Base-by-base conservation (phyloP, 2,888 invertebrate species). In the Synergus umbraculus region DNA sequence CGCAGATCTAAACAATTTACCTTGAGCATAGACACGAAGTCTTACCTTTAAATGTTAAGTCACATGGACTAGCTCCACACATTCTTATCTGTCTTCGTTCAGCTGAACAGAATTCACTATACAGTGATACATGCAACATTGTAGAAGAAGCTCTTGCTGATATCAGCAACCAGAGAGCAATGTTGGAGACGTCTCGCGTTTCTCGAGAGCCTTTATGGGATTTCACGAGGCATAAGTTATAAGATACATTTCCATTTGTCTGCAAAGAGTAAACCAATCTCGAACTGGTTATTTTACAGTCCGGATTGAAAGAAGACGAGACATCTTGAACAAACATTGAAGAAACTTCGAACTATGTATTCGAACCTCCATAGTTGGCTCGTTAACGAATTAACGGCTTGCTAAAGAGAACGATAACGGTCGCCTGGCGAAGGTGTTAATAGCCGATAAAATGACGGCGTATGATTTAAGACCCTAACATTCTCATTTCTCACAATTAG, bases 321-420 rank as follows among this genome's bases (percentile, higher is more conserved):
- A 73, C 37, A 37, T 46, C 29, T 73, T 73, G 69, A 54, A 54
- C 54, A 29, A 73, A 73, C 73, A 41, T 73, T 69, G 46, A 15
- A 73, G 73, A 73, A 66, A 73, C 54, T 54, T 54, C 54, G 54
- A 37, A 69, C 49, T 46, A 69, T 29, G 29, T 29, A 29, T 29
- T 58, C 41, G 54, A 54, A 73, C 15, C 41, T 41, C 73, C 41
- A 29, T 54, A 49, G 76, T 76, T 76, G 78, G 78, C 79, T 83
- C 76, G 79, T 83, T 85, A 83, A 82, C 78, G 76, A 79, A 85
- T 83, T 82, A 82, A 84, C 82, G 79, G 79, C 65, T 73, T 79
- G 78, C 78, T 79, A 81, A 73, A 82, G 76, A 81, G 79, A 69
- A 65, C 82, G 82, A 83, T 86, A 85, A 84, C 79, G 79, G 58